Evolutionary conservation across 1,140 invertebrate species (phyloP).

Genomic region (Microplitis demolitor): DNA sequence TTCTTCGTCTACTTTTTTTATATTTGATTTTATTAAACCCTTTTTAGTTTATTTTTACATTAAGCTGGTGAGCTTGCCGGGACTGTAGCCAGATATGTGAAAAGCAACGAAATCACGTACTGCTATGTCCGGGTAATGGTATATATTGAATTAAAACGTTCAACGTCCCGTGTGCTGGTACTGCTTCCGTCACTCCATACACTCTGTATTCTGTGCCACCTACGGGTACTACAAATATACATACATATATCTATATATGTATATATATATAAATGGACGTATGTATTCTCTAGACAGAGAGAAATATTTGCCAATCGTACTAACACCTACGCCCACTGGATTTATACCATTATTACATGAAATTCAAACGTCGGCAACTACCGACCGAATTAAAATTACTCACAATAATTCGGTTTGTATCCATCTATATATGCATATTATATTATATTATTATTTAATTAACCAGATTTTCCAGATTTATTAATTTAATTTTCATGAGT

Average conservation of each 20-base stretch:
- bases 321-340: background rate
- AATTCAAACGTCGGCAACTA: background rate
- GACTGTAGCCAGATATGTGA: background rate
- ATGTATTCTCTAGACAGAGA: background rate
- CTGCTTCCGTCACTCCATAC: background rate
- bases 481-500: too few species aligned
- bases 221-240: too few species aligned
- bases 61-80: background rate
- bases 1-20: background rate
- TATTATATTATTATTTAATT: too few species aligned
- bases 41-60: too few species aligned
- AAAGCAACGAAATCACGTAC: conserved; percentile 17
- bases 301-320: conserved; percentile 12
- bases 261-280: too few species aligned
- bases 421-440: too few species aligned
- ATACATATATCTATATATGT: too few species aligned
- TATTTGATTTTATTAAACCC: too few species aligned
- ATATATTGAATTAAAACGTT: conserved; percentile 21
- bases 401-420: too few species aligned
- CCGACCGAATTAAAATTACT: too few species aligned
- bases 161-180: background rate
- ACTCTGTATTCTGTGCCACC: background rate
- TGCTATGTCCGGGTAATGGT: background rate
- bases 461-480: too few species aligned
- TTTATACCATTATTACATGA: background rate